Evolutionary conservation across 2,888 invertebrate species (phyloP), one percentile per base, ranked within the genome.

Genomic region (Platerodrilus igneus): DNA sequence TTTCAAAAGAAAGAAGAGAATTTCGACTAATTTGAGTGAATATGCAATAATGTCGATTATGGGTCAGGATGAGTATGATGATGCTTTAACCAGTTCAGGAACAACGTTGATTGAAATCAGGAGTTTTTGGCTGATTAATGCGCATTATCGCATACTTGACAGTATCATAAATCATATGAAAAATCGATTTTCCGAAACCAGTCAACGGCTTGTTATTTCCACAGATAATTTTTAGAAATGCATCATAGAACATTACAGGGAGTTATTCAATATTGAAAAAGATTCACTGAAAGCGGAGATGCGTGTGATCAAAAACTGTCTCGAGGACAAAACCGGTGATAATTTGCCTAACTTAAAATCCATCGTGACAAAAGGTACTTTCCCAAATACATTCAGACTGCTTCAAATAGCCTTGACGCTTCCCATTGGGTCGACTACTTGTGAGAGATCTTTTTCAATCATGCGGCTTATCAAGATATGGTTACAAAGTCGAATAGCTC

Each of bases 361-460:
- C 15, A 15, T 13, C 16, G 22, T 32, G n/a, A 21, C 32, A 13
- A 23, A 21, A 32, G 11, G 17, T 17, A 22, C 32, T 14, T 32
- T 32, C 9, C 32, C 23, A 22, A 22, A 32, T 11, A 15, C 23
- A 23, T 32, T 13, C 22, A 22, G 22, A 23, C 15, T 32, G 16
- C 9, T 32, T 22, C 32, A 32, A 32, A 4, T 32, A 21, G 22
- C 32, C 14, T 13, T 32, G 14, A 32, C 10, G 9, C 14, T 32
- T 10, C 23, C 29, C n/a, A 18, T 29, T 7, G 7, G 4, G 7
- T 29, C 29, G n/a, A 10, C 29, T 10, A 17, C 18, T 13, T 32
- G 23, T 23, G 32, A 32, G 7, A 22, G 32, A 22, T 32, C 32
- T 32, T 32, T 32, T 32, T 23, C 32, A 13, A 23, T 23, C 10